Percentiles rank a stretch among this genome's conserved stretches.
Evolutionary conservation across 2,888 invertebrate genomes (phyloP).

Genomic region (Sipha maydis): DNA sequence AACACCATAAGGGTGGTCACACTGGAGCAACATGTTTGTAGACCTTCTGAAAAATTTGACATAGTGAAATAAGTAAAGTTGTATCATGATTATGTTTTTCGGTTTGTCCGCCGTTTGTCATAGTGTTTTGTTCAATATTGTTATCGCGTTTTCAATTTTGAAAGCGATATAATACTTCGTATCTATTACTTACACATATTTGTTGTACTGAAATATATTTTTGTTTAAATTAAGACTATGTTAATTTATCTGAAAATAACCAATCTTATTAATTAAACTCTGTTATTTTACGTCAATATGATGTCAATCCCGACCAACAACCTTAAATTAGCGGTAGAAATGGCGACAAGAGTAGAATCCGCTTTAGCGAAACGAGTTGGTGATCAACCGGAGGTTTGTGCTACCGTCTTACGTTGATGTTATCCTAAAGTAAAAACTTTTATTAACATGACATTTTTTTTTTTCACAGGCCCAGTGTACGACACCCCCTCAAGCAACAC

Average conservation of each 20-base stretch:
- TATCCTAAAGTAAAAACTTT: not conserved
- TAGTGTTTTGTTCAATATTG: not conserved
- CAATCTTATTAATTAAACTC: not conserved
- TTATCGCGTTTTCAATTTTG: not conserved
- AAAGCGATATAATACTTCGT: not conserved
- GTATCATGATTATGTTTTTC: not conserved
- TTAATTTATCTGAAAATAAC: not conserved
- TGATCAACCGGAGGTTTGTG: conserved; percentile 60
- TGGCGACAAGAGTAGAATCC: conserved; percentile 64
- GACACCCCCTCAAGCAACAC: conserved; percentile 7
- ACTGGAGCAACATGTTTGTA: not conserved
- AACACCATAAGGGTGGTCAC: not conserved
- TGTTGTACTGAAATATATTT: not conserved
- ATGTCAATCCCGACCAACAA: conserved; percentile 64
- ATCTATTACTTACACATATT: not conserved
- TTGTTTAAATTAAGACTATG: not conserved
- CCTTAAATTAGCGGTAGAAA: conserved; percentile 64
- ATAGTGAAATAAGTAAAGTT: not conserved
- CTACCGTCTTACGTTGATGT: not conserved
- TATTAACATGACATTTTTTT: not conserved
- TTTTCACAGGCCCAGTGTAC: conserved; percentile 32
- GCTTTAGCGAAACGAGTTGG: conserved; percentile 63
- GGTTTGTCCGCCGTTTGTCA: not conserved
- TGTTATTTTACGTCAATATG: conserved; percentile 4
- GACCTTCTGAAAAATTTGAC: not conserved